Base-by-base conservation (phyloP, 2,888 invertebrate species). In the Homarus gammarus region DNA sequence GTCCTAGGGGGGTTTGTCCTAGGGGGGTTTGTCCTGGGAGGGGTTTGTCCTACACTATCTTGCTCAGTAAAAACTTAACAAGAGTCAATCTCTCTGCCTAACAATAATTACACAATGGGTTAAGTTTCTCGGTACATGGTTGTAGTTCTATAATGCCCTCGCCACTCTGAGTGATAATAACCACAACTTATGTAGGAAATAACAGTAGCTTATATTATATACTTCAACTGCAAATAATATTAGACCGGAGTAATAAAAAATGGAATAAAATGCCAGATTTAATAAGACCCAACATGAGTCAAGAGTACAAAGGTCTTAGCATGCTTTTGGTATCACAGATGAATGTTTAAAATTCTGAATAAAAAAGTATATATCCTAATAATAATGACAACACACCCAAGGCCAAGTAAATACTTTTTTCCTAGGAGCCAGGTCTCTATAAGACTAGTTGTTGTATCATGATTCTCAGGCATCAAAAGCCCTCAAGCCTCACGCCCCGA, bases 311-410 rank as follows among this genome's bases (percentile, higher is more conserved):
- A 82, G 81, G 40, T 72, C 72, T 82, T 82, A 31, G 36, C 68
- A 82, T 82, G 64, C 81, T 82, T 64, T 64, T 82, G 27, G 38
- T 82, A 82, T 82, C 81, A 82, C 81, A 82, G 81, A 61, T 40
- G 61, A 64, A 82, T 82, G n/a, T 78, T 79, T 72, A 38, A 27
- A 31, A 49, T 33, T 56, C 27, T 82, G 64, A 82, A 64, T 82
- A 82, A 61, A 82, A 82, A 82, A 82, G 81, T 82, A 82, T 64
- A 82, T 64, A 64, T 82, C 27, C 81, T 78, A 78, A 78, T 51
- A 78, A 49, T 36, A 79, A 38, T 36, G 31, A 56, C 6, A 51
- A 79, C 40, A 38, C 68, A 82, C 61, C 40, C 64, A 40, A 82
- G 81, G 40, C 61, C 81, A 82, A 38, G 31, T 10, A 64, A 61